phyloP scores from a whole-genome alignment of 2,888 invertebrate genomes.

The Lasioglossum pauxillum region DNA sequence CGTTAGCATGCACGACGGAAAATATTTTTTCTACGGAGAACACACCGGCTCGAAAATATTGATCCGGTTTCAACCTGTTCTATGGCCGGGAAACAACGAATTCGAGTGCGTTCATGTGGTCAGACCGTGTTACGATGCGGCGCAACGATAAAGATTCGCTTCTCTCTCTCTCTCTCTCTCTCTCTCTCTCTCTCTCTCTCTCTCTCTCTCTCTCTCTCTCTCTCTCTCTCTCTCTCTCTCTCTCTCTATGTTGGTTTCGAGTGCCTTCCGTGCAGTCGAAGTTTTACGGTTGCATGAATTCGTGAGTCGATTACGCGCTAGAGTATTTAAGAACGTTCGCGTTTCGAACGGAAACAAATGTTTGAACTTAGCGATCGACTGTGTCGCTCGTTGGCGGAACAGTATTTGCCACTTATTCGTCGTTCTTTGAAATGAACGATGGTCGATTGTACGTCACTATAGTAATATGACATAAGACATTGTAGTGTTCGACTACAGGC shows the following conservation, averaged over 20 bases:
- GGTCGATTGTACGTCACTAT: no score
- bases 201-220: neutral
- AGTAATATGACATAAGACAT: no score
- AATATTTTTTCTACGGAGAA: constrained; percentile 15
- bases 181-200: neutral
- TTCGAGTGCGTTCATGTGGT: constrained; percentile 39
- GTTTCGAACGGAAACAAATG: neutral
- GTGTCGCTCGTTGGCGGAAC: neutral
- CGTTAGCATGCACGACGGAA: constrained; percentile 20
- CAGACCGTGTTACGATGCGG: constrained; percentile 19
- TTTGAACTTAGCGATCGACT: neutral
- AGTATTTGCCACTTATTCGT: no score
- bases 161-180: neutral
- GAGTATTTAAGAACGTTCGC: neutral
- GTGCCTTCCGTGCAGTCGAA: neutral
- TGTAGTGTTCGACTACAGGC: no score
- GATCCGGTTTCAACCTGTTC: constrained; percentile 24
- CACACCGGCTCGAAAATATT: constrained; percentile 44
- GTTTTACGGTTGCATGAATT: neutral
- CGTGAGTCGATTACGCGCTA: neutral
- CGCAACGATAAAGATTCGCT: constrained; percentile 28
- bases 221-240: neutral
- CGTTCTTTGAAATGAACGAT: no score
- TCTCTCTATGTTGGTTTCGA: neutral
- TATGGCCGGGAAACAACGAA: constrained; percentile 34